A percentile compares a stretch with the other conserved stretches of the same genome.
These are phyloP conservation scores for Nemopilema nomurai DNA, from an alignment of 30 jellyfish, hydroid and myxozoan genomes.

Conservation along the genomic window DNA sequence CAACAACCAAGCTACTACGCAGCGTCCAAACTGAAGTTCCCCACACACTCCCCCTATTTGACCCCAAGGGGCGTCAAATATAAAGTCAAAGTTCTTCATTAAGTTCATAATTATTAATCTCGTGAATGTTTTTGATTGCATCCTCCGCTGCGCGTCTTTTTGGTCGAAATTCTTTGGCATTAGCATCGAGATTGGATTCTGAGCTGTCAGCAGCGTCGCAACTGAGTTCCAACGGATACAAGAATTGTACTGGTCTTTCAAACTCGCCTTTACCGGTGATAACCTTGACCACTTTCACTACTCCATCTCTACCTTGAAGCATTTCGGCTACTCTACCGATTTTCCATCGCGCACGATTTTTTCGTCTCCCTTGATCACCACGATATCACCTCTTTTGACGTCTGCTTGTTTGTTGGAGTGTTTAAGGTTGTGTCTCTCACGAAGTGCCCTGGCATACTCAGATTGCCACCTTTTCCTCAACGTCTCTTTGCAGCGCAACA, in stretches of 20 bases:
- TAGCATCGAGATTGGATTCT: background rate
- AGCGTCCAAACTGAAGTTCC: background rate
- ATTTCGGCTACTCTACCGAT: background rate
- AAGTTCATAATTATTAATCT: background rate
- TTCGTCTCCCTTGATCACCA: background rate
- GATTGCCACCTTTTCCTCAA: conserved; percentile 29
- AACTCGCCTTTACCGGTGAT: conserved; percentile 16
- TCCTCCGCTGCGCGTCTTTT: conserved; percentile 4
- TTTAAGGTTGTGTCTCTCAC: background rate
- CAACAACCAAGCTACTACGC: background rate
- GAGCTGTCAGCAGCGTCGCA: background rate
- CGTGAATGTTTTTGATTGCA: background rate
- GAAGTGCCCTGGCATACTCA: background rate
- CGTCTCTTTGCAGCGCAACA: conserved; percentile 33
- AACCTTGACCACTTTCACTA: conserved; percentile 5
- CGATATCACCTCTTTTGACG: background rate
- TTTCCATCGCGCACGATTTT: background rate
- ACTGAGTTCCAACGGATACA: conserved; percentile 20
- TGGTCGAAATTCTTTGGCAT: conserved; percentile 6
- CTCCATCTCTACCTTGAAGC: background rate
- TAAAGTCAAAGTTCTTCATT: conserved; percentile 21
- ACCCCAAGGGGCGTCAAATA: conserved; percentile 16
- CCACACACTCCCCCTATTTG: conserved; percentile 36
- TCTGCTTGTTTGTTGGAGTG: background rate
- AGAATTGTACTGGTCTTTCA: conserved; percentile 23